Percentiles rank a stretch among this genome's conserved stretches.
Conservation (phyloP, 2,797 vertebrate genomes). For the Phrynocephalus forsythii region DNA sequence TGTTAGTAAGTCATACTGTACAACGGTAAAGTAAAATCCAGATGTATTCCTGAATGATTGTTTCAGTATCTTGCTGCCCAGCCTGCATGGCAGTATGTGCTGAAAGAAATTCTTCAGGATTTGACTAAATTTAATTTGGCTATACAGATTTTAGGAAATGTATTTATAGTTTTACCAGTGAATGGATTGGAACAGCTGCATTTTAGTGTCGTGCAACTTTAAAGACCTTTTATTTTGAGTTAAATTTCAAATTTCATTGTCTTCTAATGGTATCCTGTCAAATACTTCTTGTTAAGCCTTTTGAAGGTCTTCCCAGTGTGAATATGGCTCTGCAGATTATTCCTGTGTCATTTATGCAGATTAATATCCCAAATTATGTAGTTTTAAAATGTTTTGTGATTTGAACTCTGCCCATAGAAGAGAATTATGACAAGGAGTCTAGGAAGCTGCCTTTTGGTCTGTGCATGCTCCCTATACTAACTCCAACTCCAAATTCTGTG, state of each 20-base stretch:
- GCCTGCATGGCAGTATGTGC: no score
- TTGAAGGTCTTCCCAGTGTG: not conserved
- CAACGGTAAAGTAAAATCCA: no score
- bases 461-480: not conserved
- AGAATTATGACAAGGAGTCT: not conserved
- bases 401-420: not conserved
- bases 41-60: no score
- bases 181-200: no score
- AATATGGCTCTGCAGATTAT: not conserved
- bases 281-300: not conserved
- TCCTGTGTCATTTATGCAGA: not conserved
- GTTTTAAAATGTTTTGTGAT: not conserved
- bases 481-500: not conserved
- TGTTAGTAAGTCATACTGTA: no score
- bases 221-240: not conserved
- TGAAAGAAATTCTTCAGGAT: no score
- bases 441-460: not conserved
- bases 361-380: not conserved
- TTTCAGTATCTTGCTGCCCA: no score
- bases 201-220: no score
- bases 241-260: not conserved
- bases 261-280: no score
- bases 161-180: no score
- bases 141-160: no score
- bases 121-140: no score